These are phyloP conservation scores for Acleris holmiana DNA, from an alignment of 2,888 invertebrate species.

Conservation along the genomic window DNA sequence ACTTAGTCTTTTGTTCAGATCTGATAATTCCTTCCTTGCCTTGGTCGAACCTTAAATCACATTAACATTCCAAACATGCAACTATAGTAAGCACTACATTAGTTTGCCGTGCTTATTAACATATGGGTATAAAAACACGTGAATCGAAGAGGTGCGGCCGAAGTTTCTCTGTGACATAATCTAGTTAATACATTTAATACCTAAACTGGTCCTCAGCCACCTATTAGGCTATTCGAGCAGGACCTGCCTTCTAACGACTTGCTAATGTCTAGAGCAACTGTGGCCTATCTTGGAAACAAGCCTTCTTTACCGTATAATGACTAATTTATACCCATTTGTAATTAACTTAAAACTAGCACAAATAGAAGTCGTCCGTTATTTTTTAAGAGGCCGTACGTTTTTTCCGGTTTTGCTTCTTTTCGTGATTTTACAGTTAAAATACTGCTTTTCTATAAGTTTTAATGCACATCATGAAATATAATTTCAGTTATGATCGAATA, in stretches of 20 bases:
- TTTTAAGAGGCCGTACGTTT: too few species aligned
- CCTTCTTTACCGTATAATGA: slow-evolving; percentile 1
- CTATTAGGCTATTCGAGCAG: slow-evolving; percentile 7
- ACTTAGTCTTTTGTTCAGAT: too few species aligned
- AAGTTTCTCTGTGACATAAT: slow-evolving; percentile 13
- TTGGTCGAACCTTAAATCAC: too few species aligned
- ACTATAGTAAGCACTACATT: too few species aligned
- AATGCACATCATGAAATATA: too few species aligned
- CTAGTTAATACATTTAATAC: slow-evolving; percentile 4
- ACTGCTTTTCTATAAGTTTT: too few species aligned
- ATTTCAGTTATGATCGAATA: too few species aligned
- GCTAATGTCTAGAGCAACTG: neutral
- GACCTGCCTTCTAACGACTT: neutral
- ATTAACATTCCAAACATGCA: too few species aligned
- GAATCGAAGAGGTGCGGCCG: slow-evolving; percentile 3
- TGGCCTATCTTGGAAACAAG: neutral
- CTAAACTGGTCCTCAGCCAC: neutral
- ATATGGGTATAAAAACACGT: neutral
- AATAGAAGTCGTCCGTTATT: too few species aligned
- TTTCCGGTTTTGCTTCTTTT: too few species aligned
- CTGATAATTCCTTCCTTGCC: too few species aligned
- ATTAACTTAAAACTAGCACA: neutral
- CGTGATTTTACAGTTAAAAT: too few species aligned
- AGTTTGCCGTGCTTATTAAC: neutral
- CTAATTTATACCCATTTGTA: neutral